phyloP scores from a whole-genome alignment of 2,888 invertebrate species.

The Lepeophtheirus nordmannii region DNA sequence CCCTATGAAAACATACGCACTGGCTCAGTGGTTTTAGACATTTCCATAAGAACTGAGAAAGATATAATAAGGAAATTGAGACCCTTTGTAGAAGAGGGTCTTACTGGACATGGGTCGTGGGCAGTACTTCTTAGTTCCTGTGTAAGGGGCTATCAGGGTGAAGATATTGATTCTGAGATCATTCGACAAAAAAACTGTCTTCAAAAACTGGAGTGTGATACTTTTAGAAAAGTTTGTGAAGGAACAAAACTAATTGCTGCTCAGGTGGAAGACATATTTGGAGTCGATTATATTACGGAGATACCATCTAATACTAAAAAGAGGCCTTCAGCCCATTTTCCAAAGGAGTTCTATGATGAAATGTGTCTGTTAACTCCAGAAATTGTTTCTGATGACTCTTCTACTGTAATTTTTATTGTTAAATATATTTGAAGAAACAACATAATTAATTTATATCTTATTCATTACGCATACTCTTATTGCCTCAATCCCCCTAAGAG shows the following conservation, averaged over 20 bases:
- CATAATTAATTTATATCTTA: not conserved
- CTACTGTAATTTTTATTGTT: not conserved
- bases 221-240: not conserved
- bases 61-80: not conserved
- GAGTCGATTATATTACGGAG: not conserved
- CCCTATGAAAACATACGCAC: not conserved
- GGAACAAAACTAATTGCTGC: not conserved
- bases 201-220: not conserved
- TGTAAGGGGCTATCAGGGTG: not conserved
- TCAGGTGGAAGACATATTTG: not conserved
- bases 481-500: not conserved
- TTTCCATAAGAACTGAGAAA: not conserved
- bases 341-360: no score
- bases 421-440: not conserved
- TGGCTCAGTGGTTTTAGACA: not conserved
- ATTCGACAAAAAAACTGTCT: not conserved
- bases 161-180: not conserved
- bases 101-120: not conserved
- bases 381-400: not conserved
- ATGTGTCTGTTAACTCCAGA: not conserved
- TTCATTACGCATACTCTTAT: not conserved
- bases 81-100: not conserved
- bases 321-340: not conserved
- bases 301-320: not conserved
- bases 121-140: not conserved